A percentile compares a stretch with the other conserved stretches of the same genome.
These are phyloP conservation scores for Sylvilagus bachmani DNA, from an alignment of 2,113 vertebrate species.

Conservation along the genomic window DNA sequence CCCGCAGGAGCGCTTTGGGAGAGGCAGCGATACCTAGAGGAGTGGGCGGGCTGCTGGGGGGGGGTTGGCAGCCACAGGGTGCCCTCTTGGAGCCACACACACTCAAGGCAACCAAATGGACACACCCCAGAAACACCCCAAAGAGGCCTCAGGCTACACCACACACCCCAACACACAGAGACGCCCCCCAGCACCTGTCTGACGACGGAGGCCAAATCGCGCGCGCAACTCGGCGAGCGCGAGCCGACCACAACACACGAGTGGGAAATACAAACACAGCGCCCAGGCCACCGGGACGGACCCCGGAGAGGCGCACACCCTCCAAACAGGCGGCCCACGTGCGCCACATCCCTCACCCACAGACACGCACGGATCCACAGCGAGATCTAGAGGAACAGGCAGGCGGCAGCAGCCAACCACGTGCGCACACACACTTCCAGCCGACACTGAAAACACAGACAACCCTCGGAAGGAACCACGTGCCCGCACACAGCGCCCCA, in stretches of 20 bases:
- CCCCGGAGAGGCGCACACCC: background rate
- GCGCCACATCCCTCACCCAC: conserved; percentile 58
- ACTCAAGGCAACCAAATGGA: background rate
- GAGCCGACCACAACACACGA: background rate
- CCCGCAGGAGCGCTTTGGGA: conserved; percentile 2
- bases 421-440: conserved; percentile 77
- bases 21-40: background rate
- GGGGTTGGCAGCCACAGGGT: background rate
- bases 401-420: conserved; percentile 69
- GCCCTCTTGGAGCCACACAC: background rate
- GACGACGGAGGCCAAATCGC: background rate
- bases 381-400: conserved; percentile 54
- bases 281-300: conserved; percentile 17
- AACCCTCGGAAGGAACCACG: conserved; percentile 70
- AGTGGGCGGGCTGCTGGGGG: background rate
- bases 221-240: conserved; percentile 11
- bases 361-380: conserved; percentile 37
- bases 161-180: background rate
- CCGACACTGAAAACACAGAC: conserved; percentile 72
- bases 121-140: conserved; percentile 48
- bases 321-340: conserved; percentile 28
- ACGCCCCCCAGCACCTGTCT: background rate
- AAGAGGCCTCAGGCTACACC: background rate
- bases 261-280: background rate
- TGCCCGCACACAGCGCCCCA: conserved; percentile 47